phyloP scores from a whole-genome alignment of 2,888 invertebrate genomes.

The Sisyra terminalis region DNA sequence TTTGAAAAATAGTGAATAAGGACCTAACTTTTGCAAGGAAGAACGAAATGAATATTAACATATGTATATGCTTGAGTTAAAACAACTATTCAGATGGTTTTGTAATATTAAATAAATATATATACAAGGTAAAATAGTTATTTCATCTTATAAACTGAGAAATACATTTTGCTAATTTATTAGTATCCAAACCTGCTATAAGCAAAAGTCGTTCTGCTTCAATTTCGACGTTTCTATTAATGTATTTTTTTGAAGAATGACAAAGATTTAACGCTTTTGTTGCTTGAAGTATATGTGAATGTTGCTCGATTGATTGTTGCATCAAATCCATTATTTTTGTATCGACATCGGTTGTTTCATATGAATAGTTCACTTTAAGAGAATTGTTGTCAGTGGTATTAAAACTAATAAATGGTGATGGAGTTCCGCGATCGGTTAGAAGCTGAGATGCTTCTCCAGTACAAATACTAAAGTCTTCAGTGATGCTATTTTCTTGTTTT shows the following conservation, averaged over 20 bases:
- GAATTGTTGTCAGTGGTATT: background rate
- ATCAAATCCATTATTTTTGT: conserved; percentile 1
- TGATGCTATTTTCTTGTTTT: background rate
- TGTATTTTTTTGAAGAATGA: background rate
- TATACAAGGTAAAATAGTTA: too few species aligned
- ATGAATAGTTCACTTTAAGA: background rate
- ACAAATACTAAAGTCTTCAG: background rate
- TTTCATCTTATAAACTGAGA: too few species aligned
- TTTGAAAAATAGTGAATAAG: too few species aligned
- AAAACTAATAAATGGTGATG: background rate
- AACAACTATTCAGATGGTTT: too few species aligned
- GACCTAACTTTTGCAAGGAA: too few species aligned
- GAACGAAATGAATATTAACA: too few species aligned
- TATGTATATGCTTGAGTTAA: too few species aligned
- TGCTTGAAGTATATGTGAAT: conserved; percentile 3
- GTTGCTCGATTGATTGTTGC: conserved; percentile 1
- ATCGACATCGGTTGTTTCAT: background rate
- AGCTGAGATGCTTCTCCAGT: background rate
- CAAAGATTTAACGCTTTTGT: conserved; percentile 1
- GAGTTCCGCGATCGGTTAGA: background rate
- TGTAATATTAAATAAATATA: too few species aligned
- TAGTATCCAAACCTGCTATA: background rate
- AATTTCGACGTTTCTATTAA: background rate
- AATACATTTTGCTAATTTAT: too few species aligned
- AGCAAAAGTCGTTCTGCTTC: conserved; percentile 2